phyloP scores from a whole-genome alignment of 1,140 invertebrate species.

The Agraylea sexmaculata region DNA sequence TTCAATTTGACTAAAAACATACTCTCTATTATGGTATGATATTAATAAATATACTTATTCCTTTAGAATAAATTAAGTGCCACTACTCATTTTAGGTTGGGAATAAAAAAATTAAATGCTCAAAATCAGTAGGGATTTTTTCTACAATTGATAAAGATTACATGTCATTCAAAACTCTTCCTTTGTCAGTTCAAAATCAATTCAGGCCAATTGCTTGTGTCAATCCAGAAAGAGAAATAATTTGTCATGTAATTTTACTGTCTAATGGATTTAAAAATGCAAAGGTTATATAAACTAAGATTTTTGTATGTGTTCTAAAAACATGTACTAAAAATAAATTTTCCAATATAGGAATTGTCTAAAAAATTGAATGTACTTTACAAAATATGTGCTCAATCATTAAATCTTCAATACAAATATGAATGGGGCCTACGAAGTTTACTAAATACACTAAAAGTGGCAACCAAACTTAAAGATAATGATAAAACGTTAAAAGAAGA shows the following conservation, averaged over 20 bases:
- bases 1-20: too few species aligned
- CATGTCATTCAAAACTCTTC: constrained; percentile 76
- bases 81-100: too few species aligned
- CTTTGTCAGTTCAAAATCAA: constrained; percentile 80
- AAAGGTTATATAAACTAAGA: constrained; percentile 41
- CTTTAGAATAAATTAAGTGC: too few species aligned
- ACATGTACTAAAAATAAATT: constrained; percentile 5
- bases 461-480: neutral
- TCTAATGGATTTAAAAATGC: constrained; percentile 81
- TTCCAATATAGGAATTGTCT: constrained; percentile 50
- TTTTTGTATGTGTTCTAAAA: neutral
- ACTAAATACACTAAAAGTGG: neutral
- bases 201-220: constrained; percentile 85
- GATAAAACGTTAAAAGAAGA: constrained; percentile 11
- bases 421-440: constrained; percentile 71
- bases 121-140: constrained; percentile 82
- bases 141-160: constrained; percentile 93
- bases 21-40: too few species aligned
- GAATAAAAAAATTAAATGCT: too few species aligned
- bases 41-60: too few species aligned
- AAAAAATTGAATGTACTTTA: constrained; percentile 91
- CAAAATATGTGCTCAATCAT: constrained; percentile 68
- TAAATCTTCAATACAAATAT: constrained; percentile 88
- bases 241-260: constrained; percentile 83
- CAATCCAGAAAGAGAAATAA: constrained; percentile 78